Conservation (phyloP, 2,797 vertebrate species). For the Podarcis lilfordi region DNA sequence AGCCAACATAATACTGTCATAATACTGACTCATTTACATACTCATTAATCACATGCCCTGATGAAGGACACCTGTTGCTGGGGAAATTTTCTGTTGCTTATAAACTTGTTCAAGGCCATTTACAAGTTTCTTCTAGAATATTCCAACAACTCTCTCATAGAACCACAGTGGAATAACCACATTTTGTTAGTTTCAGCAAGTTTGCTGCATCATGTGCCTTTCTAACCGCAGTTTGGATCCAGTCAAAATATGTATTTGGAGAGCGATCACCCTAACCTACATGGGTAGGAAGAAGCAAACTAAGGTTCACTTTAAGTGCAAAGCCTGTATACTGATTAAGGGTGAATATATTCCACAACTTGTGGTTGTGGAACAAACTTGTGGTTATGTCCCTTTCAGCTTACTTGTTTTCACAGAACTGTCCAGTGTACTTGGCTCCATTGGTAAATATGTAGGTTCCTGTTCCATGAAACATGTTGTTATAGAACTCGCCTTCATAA, state of each 20-base stretch:
- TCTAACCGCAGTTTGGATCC: not conserved
- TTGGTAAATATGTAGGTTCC: constrained; percentile 86
- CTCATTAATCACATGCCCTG: too few species aligned
- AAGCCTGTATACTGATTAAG: not conserved
- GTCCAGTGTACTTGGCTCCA: constrained; percentile 81
- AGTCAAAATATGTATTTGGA: not conserved
- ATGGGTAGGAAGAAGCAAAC: not conserved
- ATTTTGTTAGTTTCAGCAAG: not conserved
- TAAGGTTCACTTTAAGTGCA: not conserved
- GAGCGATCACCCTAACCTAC: not conserved
- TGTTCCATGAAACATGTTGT: constrained; percentile 85
- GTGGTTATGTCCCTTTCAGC: not conserved
- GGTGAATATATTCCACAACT: not conserved
- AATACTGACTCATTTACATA: too few species aligned
- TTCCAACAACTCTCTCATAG: not conserved
- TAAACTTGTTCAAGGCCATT: too few species aligned
- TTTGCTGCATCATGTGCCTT: not conserved
- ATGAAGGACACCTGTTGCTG: too few species aligned
- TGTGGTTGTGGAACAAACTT: not conserved
- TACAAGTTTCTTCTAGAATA: too few species aligned
- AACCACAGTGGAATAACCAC: not conserved
- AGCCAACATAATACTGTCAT: too few species aligned
- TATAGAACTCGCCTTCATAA: constrained; percentile 88
- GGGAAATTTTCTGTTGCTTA: too few species aligned
- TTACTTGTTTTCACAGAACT: constrained; percentile 86